Evolutionary conservation across 2,797 vertebrate species (phyloP).

Genomic region (Aratinga solstitialis): DNA sequence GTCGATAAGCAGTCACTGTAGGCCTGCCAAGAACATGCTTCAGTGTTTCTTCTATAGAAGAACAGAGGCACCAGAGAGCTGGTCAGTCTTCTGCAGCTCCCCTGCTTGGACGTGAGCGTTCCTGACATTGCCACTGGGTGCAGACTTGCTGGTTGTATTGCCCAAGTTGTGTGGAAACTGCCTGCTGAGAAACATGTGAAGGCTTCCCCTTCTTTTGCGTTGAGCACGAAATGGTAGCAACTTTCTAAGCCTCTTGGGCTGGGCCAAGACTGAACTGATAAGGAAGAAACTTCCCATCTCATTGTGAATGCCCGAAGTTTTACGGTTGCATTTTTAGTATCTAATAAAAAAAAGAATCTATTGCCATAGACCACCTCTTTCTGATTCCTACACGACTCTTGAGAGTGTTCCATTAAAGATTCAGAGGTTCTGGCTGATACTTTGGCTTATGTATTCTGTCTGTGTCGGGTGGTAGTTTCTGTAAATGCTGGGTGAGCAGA

Average conservation of each 20-base stretch:
- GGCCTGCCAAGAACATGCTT: not conserved
- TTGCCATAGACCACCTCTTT: not conserved
- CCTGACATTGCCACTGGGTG: rapidly evolving
- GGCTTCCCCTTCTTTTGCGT: not conserved
- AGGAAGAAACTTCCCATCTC: not conserved
- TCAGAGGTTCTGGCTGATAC: not conserved
- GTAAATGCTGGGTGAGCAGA: not conserved
- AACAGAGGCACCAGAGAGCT: not conserved
- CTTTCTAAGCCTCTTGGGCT: not conserved
- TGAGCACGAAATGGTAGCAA: not conserved
- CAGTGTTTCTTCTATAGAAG: not conserved
- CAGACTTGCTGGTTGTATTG: not conserved
- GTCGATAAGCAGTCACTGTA: not conserved
- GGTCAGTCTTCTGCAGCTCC: not conserved
- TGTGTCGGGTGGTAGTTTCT: not conserved
- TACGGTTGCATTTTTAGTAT: not conserved
- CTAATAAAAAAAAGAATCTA: not conserved
- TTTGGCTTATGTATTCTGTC: not conserved
- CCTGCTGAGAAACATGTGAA: not conserved
- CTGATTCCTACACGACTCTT: not conserved
- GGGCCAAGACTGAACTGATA: not conserved
- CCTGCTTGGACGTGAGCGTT: not conserved
- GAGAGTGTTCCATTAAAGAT: not conserved
- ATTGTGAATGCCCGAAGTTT: not conserved
- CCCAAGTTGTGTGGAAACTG: not conserved